phyloP scores from a whole-genome alignment of 2,797 vertebrate genomes.

The Apogon hyalosoma region DNA sequence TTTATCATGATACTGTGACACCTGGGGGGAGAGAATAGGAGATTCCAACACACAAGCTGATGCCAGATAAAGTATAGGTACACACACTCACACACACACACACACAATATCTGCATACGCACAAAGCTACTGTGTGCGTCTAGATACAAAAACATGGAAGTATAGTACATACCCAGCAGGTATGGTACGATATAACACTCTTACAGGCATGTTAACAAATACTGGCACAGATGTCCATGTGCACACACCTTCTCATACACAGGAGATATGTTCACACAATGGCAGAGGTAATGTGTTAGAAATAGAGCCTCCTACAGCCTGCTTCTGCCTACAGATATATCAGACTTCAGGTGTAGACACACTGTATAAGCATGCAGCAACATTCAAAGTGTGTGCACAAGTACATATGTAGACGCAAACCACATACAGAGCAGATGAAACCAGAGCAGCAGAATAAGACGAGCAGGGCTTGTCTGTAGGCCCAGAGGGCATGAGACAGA shows the following conservation, averaged over 20 bases:
- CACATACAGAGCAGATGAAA: constrained; percentile 40
- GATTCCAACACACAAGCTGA: constrained; percentile 59
- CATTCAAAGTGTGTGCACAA: constrained; percentile 21
- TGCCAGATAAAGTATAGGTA: constrained; percentile 37
- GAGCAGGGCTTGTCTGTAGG: constrained; percentile 20
- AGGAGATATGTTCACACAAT: not conserved
- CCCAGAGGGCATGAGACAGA: constrained; percentile 44
- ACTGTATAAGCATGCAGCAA: not conserved
- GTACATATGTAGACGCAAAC: constrained; percentile 16
- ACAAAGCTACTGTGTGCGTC: not conserved
- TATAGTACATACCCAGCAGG: constrained; percentile 16
- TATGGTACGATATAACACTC: constrained; percentile 8
- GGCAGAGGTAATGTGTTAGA: not conserved
- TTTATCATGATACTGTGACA: constrained; percentile 81
- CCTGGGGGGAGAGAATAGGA: constrained; percentile 70
- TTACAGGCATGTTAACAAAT: constrained; percentile 6
- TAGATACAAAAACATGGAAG: constrained; percentile 29
- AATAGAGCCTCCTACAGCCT: not conserved
- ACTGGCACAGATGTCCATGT: constrained; percentile 24
- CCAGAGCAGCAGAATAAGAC: constrained; percentile 46
- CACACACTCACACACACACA: constrained; percentile 10
- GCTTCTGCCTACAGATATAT: not conserved
- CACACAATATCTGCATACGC: not conserved
- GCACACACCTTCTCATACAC: not conserved
- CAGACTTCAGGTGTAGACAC: not conserved